A percentile compares a stretch with the other conserved stretches of the same genome.
Conservation (phyloP, 2,797 vertebrate species). For the Diglossa cyanea region DNA sequence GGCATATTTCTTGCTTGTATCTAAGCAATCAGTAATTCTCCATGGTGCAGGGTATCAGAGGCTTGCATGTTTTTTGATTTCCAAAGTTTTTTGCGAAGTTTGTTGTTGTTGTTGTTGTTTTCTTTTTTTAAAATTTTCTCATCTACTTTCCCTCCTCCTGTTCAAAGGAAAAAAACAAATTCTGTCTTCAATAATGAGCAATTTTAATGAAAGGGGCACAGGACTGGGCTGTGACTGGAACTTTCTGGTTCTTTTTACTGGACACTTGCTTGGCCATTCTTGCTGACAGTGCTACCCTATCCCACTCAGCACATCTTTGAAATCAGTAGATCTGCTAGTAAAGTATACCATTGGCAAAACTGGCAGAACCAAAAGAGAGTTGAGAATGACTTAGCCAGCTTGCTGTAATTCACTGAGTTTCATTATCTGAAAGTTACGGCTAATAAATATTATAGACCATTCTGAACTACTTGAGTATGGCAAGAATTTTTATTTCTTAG, state of each 20-base stretch:
- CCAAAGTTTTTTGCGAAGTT: background rate
- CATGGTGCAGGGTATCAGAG: background rate
- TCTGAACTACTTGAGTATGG: background rate
- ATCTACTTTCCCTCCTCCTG: rapidly evolving
- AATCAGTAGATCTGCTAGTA: background rate
- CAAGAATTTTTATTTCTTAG: background rate
- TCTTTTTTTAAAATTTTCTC: background rate
- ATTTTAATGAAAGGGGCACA: background rate
- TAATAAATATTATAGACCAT: background rate
- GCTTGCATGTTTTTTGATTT: background rate
- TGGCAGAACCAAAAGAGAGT: background rate
- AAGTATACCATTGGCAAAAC: background rate
- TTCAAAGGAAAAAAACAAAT: background rate
- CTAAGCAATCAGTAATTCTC: background rate
- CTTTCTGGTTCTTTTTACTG: background rate
- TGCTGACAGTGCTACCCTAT: background rate
- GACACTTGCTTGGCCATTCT: background rate
- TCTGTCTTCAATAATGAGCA: background rate
- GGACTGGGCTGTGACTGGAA: background rate
- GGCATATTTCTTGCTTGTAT: background rate
- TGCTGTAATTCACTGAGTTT: background rate
- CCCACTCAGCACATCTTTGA: background rate
- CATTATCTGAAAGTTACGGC: background rate
- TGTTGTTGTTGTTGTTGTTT: too few relatives aligned
- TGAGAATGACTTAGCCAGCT: background rate